These are phyloP conservation scores for Staurois parvus DNA, from an alignment of 2,797 vertebrate species.

Conservation along the genomic window DNA sequence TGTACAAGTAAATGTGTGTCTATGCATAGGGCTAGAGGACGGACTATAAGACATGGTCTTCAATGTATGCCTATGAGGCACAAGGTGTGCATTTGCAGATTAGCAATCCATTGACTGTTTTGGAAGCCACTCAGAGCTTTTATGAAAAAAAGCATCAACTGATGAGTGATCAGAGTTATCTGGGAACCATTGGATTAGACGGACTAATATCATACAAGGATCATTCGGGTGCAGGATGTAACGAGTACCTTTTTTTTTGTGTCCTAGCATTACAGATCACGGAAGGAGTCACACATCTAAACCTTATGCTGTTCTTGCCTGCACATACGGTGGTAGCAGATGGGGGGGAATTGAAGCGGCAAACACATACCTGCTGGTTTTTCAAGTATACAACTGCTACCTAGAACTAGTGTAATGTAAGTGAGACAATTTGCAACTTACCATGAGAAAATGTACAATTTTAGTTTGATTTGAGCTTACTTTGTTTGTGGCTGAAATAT, in stretches of 20 bases:
- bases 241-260: neutral
- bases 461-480: neutral
- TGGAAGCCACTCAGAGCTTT: too few species aligned
- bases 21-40: too few species aligned
- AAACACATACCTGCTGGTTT: constrained; percentile 50
- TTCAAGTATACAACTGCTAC: constrained; percentile 24
- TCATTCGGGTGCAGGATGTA: neutral
- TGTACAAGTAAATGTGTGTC: too few species aligned
- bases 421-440: constrained; percentile 4
- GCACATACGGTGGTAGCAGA: constrained; percentile 51
- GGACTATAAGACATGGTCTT: too few species aligned
- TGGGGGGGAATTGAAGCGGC: constrained; percentile 45
- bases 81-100: too few species aligned
- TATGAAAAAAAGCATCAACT: too few species aligned
- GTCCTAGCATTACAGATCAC: constrained; percentile 33
- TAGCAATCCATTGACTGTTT: too few species aligned
- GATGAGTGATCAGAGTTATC: neutral
- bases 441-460: neutral
- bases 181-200: neutral
- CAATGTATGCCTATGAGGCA: too few species aligned
- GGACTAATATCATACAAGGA: too few species aligned
- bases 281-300: constrained; percentile 18
- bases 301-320: constrained; percentile 40
- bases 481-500: too few species aligned
- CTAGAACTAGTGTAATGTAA: constrained; percentile 35